Evolutionary conservation across 2,888 invertebrate species (phyloP).

Genomic region (Scelioninae gen. 2): DNA sequence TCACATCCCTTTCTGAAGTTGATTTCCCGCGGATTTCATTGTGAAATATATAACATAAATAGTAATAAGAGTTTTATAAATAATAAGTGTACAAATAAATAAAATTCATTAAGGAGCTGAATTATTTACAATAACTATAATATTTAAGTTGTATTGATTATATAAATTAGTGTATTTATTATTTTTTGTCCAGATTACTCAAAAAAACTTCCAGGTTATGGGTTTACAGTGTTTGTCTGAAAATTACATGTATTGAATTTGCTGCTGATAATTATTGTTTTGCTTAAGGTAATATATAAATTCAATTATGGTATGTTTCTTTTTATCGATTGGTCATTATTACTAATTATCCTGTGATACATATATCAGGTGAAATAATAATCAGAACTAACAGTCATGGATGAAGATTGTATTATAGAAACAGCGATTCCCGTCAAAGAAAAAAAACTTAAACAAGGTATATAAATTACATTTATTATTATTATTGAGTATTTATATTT

Average conservation of each 20-base stretch:
- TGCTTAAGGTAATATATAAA: too few species aligned
- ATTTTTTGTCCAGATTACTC: not conserved
- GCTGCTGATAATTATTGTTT: not conserved
- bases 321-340: slow-evolving; percentile 2
- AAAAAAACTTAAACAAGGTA: slow-evolving; percentile 72
- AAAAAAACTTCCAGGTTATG: slow-evolving; percentile 16
- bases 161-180: slow-evolving; percentile 7
- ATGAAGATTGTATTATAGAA: slow-evolving; percentile 64
- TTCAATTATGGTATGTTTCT: not conserved
- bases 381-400: slow-evolving; percentile 47
- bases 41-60: slow-evolving; percentile 18
- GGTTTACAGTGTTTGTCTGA: not conserved
- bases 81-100: slow-evolving; percentile 21
- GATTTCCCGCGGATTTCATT: slow-evolving; percentile 62
- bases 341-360: not conserved
- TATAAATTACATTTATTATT: slow-evolving; percentile 50
- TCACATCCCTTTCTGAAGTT: slow-evolving; percentile 12
- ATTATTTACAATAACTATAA: not conserved
- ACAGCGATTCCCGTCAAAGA: slow-evolving; percentile 62
- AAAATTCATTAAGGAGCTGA: not conserved
- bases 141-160: not conserved
- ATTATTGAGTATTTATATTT: not conserved
- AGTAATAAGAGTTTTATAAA: slow-evolving; percentile 3
- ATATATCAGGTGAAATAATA: slow-evolving; percentile 10
- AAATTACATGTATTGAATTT: not conserved